Evolutionary conservation across 2,888 invertebrate genomes (phyloP).

Genomic region (Plagodis dolabraria): DNA sequence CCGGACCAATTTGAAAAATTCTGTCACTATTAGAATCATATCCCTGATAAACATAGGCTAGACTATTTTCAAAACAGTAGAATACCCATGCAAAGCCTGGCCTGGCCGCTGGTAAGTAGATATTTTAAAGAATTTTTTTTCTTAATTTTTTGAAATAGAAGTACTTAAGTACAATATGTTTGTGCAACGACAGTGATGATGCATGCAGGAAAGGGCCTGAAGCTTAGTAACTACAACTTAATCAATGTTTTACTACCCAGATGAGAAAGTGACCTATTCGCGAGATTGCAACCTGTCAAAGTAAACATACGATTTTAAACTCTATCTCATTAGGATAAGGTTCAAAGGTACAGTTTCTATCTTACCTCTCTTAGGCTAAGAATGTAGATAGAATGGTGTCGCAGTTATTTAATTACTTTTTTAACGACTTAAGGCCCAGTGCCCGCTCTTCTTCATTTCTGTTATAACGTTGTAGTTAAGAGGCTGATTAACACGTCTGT

Average conservation of each 20-base stretch:
- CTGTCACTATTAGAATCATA: too few relatives aligned
- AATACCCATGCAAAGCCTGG: too few relatives aligned
- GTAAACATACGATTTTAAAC: neutral
- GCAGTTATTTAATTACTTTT: constrained; percentile 4
- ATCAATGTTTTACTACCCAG: neutral
- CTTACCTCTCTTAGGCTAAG: too few relatives aligned
- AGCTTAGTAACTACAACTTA: too few relatives aligned
- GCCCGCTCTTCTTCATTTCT: neutral
- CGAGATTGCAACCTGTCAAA: constrained; percentile 5
- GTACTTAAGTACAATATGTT: too few relatives aligned
- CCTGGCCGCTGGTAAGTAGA: too few relatives aligned
- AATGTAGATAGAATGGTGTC: neutral
- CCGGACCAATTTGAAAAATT: too few relatives aligned
- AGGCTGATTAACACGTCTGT: too few relatives aligned
- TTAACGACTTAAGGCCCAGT: neutral
- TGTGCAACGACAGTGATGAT: neutral
- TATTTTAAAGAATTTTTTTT: too few relatives aligned
- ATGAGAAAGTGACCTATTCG: constrained; percentile 16
- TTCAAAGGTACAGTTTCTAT: neutral
- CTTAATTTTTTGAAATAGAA: too few relatives aligned
- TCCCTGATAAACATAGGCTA: too few relatives aligned
- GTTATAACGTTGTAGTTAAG: neutral
- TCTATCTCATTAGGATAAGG: neutral
- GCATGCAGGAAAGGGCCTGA: constrained; percentile 9
- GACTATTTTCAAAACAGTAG: too few relatives aligned